Conservation (phyloP, 2,113 vertebrate species). For the Rissa tridactyla region DNA sequence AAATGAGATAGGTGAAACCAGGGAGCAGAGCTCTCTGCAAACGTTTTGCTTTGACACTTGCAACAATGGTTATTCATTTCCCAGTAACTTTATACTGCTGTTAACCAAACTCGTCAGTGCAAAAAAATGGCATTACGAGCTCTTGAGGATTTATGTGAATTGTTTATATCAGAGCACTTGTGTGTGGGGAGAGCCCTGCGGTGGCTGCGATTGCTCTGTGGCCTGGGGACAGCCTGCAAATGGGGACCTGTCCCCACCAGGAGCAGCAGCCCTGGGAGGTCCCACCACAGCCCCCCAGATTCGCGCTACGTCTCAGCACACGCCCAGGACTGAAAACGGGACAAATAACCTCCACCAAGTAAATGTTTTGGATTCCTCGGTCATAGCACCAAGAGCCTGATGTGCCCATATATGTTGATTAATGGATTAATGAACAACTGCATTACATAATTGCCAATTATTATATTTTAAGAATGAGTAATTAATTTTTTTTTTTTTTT, state of each 20-base stretch:
- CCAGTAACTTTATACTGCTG: neutral
- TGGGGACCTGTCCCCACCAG: neutral
- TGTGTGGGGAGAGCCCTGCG: rapidly evolving
- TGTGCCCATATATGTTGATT: neutral
- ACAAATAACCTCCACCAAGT: neutral
- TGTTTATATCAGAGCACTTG: neutral
- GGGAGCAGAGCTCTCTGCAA: neutral
- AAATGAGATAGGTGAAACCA: neutral
- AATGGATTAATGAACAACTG: neutral
- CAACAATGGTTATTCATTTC: neutral
- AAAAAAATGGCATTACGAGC: neutral
- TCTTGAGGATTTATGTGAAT: neutral
- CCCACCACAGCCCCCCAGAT: neutral
- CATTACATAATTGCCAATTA: neutral
- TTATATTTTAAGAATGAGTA: neutral
- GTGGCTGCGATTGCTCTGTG: neutral
- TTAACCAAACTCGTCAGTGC: neutral
- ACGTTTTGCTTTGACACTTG: neutral
- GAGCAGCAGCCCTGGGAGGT: neutral
- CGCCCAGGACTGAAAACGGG: neutral
- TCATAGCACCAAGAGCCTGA: neutral
- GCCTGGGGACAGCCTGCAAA: neutral
- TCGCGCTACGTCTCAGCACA: neutral
- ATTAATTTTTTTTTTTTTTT: neutral
- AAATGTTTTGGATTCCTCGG: neutral